These are phyloP conservation scores for Ptychochromis oligacanthus DNA, from an alignment of 2,113 vertebrate species.

Conservation along the genomic window DNA sequence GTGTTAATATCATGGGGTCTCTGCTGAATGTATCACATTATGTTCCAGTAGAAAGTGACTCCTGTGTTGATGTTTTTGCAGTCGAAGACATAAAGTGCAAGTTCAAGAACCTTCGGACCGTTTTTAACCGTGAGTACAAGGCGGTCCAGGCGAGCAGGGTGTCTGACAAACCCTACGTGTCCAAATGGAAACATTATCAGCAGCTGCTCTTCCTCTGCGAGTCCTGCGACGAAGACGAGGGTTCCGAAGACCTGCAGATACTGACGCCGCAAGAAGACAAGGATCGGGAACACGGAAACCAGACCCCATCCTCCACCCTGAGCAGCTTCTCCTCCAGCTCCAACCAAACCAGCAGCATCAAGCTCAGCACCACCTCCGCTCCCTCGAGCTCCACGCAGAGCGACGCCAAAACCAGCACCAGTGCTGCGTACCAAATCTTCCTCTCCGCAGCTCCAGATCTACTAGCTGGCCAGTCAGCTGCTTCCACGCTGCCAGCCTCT, in stretches of 20 bases:
- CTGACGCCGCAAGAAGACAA: constrained; percentile 14
- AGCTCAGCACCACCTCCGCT: background rate
- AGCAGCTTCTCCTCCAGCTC: constrained; percentile 38
- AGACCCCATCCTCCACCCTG: background rate
- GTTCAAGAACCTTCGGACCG: constrained; percentile 71
- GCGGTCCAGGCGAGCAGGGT: constrained; percentile 25
- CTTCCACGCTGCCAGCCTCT: background rate
- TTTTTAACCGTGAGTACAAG: constrained; percentile 67
- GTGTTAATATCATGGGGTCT: no score
- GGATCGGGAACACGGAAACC: constrained; percentile 12
- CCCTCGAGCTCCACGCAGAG: background rate
- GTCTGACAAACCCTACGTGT: constrained; percentile 35
- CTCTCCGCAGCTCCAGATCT: constrained; percentile 1
- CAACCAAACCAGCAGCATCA: background rate
- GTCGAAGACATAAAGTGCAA: constrained; percentile 70
- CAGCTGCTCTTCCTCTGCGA: constrained; percentile 67
- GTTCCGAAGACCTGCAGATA: constrained; percentile 1
- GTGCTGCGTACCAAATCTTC: constrained; percentile 2
- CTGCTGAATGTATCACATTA: background rate
- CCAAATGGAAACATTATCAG: constrained; percentile 72
- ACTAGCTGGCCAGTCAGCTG: background rate
- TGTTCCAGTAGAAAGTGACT: background rate
- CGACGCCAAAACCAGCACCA: background rate
- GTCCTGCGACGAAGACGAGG: constrained; percentile 53
- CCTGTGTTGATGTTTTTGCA: constrained; percentile 34